These are phyloP conservation scores for Nebria ingens DNA, from an alignment of 1,140 invertebrate species.

Conservation along the genomic window DNA sequence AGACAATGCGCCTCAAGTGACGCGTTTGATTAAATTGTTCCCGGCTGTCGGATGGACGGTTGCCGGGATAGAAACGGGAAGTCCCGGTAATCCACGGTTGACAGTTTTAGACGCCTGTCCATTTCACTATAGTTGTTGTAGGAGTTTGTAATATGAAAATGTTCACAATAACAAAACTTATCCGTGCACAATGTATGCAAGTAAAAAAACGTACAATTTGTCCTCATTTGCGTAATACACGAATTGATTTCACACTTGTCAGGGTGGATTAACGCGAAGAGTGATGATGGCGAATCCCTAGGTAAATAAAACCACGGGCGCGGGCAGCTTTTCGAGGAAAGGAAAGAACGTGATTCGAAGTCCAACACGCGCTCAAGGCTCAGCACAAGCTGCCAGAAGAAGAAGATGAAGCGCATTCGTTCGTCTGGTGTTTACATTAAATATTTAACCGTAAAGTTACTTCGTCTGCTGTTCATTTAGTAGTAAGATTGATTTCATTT, in stretches of 20 bases:
- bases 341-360: no score
- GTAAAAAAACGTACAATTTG: not conserved
- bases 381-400: no score
- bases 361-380: no score
- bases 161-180: not conserved
- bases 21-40: conserved; percentile 9
- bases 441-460: no score
- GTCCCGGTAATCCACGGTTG: not conserved
- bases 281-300: not conserved
- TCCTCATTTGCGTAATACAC: not conserved
- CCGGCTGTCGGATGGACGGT: not conserved
- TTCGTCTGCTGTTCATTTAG: no score
- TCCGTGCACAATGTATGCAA: not conserved
- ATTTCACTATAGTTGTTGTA: not conserved
- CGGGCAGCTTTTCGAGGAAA: no score
- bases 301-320: conserved; percentile 3
- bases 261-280: not conserved
- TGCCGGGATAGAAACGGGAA: not conserved
- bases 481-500: no score
- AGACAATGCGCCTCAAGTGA: conserved; percentile 8
- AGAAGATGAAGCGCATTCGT: no score
- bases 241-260: conserved; percentile 8
- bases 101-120: not conserved
- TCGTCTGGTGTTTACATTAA: no score
- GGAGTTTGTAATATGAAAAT: not conserved